A percentile compares a stretch with the other conserved stretches of the same genome.
Evolutionary conservation across 2,888 invertebrate species (phyloP).

Genomic region (Smittia aterrima): DNA sequence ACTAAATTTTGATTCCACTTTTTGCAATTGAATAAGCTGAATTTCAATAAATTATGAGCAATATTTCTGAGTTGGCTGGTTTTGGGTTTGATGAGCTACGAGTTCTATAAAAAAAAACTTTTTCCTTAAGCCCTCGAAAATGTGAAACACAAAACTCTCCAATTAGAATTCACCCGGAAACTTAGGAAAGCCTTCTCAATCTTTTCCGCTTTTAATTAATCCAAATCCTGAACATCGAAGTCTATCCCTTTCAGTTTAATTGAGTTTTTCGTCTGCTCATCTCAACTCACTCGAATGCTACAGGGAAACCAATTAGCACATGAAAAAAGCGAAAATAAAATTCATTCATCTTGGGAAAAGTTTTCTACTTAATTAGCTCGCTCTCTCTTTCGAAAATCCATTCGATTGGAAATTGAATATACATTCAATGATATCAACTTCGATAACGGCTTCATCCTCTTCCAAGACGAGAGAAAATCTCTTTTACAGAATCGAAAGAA

Average conservation of each 20-base stretch:
- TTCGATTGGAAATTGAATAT: slow-evolving; percentile 33
- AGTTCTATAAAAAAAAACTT: no score
- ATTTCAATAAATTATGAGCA: no score
- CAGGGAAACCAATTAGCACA: slow-evolving; percentile 25
- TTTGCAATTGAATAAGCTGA: no score
- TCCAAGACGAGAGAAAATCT: neutral
- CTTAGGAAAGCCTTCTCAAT: neutral
- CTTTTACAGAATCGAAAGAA: neutral
- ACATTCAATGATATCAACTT: neutral
- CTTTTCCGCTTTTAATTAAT: slow-evolving; percentile 11
- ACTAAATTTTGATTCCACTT: no score
- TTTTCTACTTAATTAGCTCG: slow-evolving; percentile 36
- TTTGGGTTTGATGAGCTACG: no score
- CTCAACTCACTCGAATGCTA: neutral
- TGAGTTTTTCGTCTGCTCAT: slow-evolving; percentile 30
- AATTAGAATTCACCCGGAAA: neutral
- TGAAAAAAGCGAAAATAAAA: neutral
- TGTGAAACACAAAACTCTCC: neutral
- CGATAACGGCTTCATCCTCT: neutral
- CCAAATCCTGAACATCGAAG: neutral
- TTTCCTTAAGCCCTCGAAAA: neutral
- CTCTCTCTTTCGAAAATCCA: slow-evolving; percentile 18
- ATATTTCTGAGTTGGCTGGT: no score
- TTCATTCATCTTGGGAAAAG: slow-evolving; percentile 5
- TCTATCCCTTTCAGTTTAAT: slow-evolving; percentile 14